phyloP scores from a whole-genome alignment of 2,888 invertebrate species.

The Protonemura montana region DNA sequence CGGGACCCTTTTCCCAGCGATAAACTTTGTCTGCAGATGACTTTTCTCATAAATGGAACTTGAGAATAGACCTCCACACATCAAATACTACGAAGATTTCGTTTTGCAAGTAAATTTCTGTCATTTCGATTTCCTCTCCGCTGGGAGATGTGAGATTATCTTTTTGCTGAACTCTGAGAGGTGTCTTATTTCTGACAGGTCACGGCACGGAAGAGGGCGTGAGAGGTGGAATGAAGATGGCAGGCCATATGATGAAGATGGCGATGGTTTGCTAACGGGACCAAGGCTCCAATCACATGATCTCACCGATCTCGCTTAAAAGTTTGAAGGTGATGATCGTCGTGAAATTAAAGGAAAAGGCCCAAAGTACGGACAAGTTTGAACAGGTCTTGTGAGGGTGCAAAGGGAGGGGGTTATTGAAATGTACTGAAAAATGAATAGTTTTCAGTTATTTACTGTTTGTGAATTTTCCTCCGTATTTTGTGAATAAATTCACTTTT shows the following conservation, averaged over 20 bases:
- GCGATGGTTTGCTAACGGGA: constrained; percentile 45
- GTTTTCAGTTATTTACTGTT: not conserved
- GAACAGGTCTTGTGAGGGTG: no score
- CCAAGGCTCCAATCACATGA: no score
- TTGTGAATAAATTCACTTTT: not conserved
- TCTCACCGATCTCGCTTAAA: no score
- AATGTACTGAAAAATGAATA: not conserved
- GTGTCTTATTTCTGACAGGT: constrained; percentile 33
- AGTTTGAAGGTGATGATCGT: no score
- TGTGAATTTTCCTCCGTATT: not conserved
- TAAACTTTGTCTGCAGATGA: not conserved
- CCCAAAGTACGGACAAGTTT: no score
- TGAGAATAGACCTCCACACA: not conserved
- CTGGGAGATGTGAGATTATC: not conserved
- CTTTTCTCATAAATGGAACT: not conserved
- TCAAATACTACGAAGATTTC: not conserved
- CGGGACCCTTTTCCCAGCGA: no score
- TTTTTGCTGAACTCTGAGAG: constrained; percentile 15
- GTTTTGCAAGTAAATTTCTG: constrained; percentile 27
- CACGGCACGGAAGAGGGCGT: constrained; percentile 37
- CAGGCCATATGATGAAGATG: constrained; percentile 41
- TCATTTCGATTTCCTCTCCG: not conserved
- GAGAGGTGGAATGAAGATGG: constrained; percentile 42
- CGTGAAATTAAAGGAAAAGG: no score
- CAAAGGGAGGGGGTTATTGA: constrained; percentile 4